phyloP scores from a whole-genome alignment of 2,888 invertebrate species.

The Biston betularia region DNA sequence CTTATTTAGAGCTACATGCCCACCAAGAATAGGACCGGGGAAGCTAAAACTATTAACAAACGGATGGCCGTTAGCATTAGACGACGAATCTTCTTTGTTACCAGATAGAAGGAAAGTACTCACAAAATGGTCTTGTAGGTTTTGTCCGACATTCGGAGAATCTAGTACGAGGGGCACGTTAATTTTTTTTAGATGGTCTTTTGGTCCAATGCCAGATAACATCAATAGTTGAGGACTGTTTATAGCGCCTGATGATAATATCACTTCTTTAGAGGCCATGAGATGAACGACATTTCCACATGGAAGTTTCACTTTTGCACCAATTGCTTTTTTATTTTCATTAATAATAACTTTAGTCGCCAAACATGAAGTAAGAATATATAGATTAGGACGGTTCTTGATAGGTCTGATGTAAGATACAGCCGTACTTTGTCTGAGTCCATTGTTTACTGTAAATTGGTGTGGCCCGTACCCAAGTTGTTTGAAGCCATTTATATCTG shows the following conservation, averaged over 20 bases:
- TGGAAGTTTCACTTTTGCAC: conserved; percentile 48
- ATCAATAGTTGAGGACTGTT: conserved; percentile 58
- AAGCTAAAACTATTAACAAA: conserved; percentile 41
- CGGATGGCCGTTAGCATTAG: conserved; percentile 35
- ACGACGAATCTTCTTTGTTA: conserved; percentile 29
- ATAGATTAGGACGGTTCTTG: conserved; percentile 50
- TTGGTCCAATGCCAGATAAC: conserved; percentile 60
- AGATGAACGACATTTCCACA: conserved; percentile 38
- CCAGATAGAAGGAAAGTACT: conserved; percentile 48
- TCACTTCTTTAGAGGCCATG: conserved; percentile 51
- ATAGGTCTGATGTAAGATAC: conserved; percentile 52
- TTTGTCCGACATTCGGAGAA: conserved; percentile 53
- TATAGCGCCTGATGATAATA: conserved; percentile 57
- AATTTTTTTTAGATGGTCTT: conserved; percentile 48
- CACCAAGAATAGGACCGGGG: conserved; percentile 35
- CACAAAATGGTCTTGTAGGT: conserved; percentile 56
- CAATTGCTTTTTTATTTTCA: conserved; percentile 45
- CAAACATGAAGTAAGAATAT: conserved; percentile 49
- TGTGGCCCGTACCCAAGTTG: conserved; percentile 52
- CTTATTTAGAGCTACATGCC: conserved; percentile 49
- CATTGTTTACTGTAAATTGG: conserved; percentile 45
- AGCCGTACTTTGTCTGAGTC: conserved; percentile 51
- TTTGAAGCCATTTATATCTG: conserved; percentile 50
- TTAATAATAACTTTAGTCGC: conserved; percentile 52
- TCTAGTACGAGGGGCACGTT: conserved; percentile 48